Percentiles rank a stretch among this genome's conserved stretches.
Evolutionary conservation across 2,113 vertebrate species (phyloP).

Genomic region (Heterotilapia buettikoferi): DNA sequence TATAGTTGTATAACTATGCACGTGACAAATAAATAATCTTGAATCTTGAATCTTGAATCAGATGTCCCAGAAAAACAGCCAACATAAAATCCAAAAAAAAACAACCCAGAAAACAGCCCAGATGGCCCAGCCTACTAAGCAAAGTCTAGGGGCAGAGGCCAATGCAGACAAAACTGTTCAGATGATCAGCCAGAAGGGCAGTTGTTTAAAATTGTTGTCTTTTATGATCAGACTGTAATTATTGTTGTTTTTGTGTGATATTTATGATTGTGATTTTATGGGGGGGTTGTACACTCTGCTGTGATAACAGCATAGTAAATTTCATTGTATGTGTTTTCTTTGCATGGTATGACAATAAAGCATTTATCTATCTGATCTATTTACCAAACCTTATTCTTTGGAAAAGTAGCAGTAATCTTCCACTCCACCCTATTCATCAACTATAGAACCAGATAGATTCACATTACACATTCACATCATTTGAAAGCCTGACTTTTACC

Average conservation of each 20-base stretch:
- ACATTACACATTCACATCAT: background rate
- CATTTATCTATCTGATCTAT: background rate
- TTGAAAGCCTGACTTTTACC: background rate
- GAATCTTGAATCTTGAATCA: background rate
- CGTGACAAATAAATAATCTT: background rate
- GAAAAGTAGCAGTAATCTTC: background rate
- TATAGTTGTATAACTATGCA: background rate
- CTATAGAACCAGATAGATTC: background rate
- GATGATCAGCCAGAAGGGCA: background rate
- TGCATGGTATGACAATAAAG: background rate
- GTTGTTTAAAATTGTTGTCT: background rate
- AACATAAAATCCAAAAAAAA: rapidly evolving
- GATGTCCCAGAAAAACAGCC: background rate
- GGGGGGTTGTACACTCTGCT: background rate
- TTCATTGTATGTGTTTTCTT: background rate
- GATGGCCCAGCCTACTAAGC: background rate
- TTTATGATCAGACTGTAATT: background rate
- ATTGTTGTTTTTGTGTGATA: background rate
- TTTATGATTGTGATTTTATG: background rate
- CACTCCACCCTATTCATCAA: background rate
- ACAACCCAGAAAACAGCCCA: background rate
- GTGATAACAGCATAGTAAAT: background rate
- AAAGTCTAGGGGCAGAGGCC: background rate
- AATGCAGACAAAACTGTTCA: background rate
- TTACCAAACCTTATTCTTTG: background rate